These are phyloP conservation scores for Delia radicum DNA, from an alignment of 1,140 invertebrate genomes.

Conservation along the genomic window DNA sequence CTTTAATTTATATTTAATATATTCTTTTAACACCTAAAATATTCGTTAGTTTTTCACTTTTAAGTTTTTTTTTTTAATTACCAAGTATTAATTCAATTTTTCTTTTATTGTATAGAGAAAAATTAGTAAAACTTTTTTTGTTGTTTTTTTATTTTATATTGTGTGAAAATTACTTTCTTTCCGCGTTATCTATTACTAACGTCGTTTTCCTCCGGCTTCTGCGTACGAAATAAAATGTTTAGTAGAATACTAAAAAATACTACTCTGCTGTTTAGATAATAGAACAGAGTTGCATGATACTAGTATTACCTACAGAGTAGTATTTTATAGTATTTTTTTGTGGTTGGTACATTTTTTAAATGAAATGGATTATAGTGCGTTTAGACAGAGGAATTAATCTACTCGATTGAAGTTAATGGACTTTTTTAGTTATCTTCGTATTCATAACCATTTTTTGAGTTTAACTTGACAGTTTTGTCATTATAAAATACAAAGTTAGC, in stretches of 20 bases:
- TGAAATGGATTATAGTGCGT: too few relatives aligned
- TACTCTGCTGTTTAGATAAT: not conserved
- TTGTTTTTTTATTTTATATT: not conserved
- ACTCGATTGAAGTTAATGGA: too few relatives aligned
- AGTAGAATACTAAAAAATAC: not conserved
- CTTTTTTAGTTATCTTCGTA: too few relatives aligned
- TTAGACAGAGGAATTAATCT: too few relatives aligned
- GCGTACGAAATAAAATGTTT: not conserved
- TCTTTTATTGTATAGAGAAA: not conserved
- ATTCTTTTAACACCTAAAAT: not conserved
- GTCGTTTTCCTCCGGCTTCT: not conserved
- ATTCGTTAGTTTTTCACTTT: not conserved
- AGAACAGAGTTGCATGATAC: too few relatives aligned
- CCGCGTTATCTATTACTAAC: not conserved
- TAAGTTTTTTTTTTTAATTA: not conserved
- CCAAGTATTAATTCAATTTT: not conserved
- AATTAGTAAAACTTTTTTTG: constrained; percentile 4
- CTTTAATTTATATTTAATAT: not conserved
- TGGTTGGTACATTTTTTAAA: too few relatives aligned
- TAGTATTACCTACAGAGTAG: not conserved
- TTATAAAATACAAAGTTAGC: too few relatives aligned
- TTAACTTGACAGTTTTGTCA: too few relatives aligned
- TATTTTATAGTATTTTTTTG: too few relatives aligned
- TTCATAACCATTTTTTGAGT: too few relatives aligned
- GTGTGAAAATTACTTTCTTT: not conserved